Evolutionary conservation across 1,140 invertebrate species (phyloP), one percentile per base, ranked within the genome.

Genomic region (Dendroctonus ponderosae): DNA sequence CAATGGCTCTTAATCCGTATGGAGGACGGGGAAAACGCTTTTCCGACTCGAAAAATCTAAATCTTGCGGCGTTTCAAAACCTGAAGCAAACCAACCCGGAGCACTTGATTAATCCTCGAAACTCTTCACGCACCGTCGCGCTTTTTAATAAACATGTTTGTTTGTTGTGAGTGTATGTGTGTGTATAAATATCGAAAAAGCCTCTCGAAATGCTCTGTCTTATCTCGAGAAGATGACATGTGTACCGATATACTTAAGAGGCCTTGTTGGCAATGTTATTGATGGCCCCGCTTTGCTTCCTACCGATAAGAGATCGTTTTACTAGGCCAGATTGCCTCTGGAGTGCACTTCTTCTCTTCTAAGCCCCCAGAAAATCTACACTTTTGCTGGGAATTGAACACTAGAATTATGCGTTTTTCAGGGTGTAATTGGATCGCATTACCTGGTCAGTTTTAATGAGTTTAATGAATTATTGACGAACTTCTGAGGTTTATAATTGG

Each of bases 131-230:
- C 59, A 61, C 59, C 51, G 51, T 38, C 42, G 59, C n/a, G 7
- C 43, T 61, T 51, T 51, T 61, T 61, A 61, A 61, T 61, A 61
- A 46, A 61, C 59, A 50, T 61, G 59, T 59, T 59, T 56, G 57
- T 61, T 61, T 61, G 59, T 61, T 61, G 59, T 51, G 8, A 51
- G 51, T 51, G 51, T 50, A 61, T 61, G 26, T 26, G 26, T 26
- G 26, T 59, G 44, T 11, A 46, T 46, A 9, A 46, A 12, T 46
- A 46, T 26, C 9, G 50, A 61, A 61, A 61, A 61, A 61, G 51
- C 11, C 15, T 41, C 46, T 61, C 46, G 15, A 51, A 61, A 60
- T 37, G n/a, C 46, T 61, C 40, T 42, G 42, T 51, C 59, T 61
- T 61, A 61, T 61, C 59, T 61, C 15, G 42, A 61, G 48, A 61